A percentile compares a stretch with the other conserved stretches of the same genome.
Evolutionary conservation across 1,140 invertebrate species (phyloP).

Genomic region (Caenorhabditis remanei): DNA sequence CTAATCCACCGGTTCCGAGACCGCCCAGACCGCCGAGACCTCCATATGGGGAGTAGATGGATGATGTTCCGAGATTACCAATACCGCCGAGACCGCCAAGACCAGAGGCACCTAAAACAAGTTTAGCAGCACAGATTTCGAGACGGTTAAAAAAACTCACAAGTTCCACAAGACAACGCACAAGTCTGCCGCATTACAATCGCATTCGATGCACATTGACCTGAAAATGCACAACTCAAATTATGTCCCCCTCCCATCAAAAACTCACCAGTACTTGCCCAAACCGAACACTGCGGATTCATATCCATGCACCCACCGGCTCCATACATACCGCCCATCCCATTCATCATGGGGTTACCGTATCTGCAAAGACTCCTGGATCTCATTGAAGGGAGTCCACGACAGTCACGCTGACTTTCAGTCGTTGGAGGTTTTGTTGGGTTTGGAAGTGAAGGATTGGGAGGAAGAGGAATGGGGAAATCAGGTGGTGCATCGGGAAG

Average conservation of each 20-base stretch:
- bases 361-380: conserved; percentile 48
- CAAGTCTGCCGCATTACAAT: conserved; percentile 8
- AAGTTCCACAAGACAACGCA: conserved; percentile 34
- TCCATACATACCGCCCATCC: background rate
- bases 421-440: conserved; percentile 2
- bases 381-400: conserved; percentile 42
- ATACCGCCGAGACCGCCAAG: background rate
- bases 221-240: background rate
- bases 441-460: background rate
- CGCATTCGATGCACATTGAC: conserved; percentile 21
- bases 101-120: background rate
- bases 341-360: conserved; percentile 10
- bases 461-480: background rate
- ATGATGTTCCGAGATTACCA: background rate
- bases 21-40: background rate
- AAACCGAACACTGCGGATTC: conserved; percentile 28
- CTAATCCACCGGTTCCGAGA: background rate
- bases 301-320: background rate
- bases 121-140: background rate
- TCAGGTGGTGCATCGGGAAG: conserved; percentile 9
- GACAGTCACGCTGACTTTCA: conserved; percentile 28
- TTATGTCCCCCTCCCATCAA: background rate
- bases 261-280: conserved; percentile 18
- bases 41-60: background rate
- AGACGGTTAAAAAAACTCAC: background rate